Conservation (phyloP, 2,113 vertebrate species). For the Hippocampus guttulatus region DNA sequence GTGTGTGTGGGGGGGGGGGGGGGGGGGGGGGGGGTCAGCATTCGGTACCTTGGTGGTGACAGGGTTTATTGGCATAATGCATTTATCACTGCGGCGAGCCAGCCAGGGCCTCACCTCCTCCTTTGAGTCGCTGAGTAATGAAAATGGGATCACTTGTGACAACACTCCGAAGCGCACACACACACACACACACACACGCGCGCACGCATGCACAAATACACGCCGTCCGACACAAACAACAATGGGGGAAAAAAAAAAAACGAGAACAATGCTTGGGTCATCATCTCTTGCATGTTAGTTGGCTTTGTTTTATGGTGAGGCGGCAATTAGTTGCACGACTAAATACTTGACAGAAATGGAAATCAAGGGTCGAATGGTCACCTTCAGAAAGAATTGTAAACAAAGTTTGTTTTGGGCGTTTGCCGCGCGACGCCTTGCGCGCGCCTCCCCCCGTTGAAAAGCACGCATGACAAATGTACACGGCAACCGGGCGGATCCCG, state of each 20-base stretch:
- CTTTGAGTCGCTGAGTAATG: constrained; percentile 77
- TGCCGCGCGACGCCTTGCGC: too few relatives aligned
- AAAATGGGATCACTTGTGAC: constrained; percentile 76
- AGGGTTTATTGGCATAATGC: constrained; percentile 71
- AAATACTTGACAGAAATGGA: background rate
- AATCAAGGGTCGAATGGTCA: background rate
- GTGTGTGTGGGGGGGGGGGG: constrained; percentile 28
- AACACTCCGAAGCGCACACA: constrained; percentile 49
- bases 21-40: constrained; percentile 46
- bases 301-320: background rate
- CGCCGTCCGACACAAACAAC: constrained; percentile 12
- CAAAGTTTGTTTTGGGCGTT: too few relatives aligned
- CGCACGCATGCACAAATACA: constrained; percentile 23
- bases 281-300: background rate
- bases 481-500: too few relatives aligned
- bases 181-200: background rate
- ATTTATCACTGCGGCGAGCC: constrained; percentile 69
- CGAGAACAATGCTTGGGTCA: background rate
- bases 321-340: background rate
- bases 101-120: constrained; percentile 66
- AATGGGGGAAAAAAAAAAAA: constrained; percentile 9
- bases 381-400: background rate
- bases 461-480: too few relatives aligned
- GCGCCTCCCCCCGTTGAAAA: too few relatives aligned
- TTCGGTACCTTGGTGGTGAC: constrained; percentile 64